Base-by-base conservation (phyloP, 1,140 invertebrate species). In the Achroia grisella region DNA sequence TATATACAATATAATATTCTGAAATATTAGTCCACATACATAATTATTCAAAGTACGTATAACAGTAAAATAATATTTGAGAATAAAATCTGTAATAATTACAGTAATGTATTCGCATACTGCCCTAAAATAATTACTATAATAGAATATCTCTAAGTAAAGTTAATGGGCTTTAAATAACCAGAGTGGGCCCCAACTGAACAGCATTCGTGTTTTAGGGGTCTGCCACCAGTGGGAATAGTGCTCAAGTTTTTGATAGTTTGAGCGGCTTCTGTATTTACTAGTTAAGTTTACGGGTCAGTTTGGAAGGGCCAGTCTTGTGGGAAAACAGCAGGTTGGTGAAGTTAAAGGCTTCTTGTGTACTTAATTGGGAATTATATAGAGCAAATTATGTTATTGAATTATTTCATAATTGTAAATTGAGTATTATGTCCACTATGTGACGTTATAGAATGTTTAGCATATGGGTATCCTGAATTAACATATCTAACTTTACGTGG, bases 191-290 rank as follows among this genome's bases (percentile, higher is more conserved):
- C 10, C 35, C 15, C 32, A 36, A 29, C 50, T 58, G 44, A 40
- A 34, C 50, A 40, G 58, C 46, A 45, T 60, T 68, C 68, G 71
- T 66, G 74, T 67, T 64, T 66, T 69, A 67, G 59, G 66, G 70
- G 67, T 71, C 63, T 64, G 62, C 59, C 64, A 58, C 71, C 64
- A 75, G 69, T 67, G 73, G 76, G 68, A 73, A 71, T 69, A 69
- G 67, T 68, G 59, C 62, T 69, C 60, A 76, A 76, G 78, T 82
- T 82, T 79, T 79, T 82, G 78, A 79, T 76, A 78, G 78, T 82
- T 79, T 65, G 66, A 71, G 56, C 62, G 74, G 66, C 62, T 75
- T 73, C 69, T 45, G 67, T 82, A 82, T 82, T 82, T 69, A 59
- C 66, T 64, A 39, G 47, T 45, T 47, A 56, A 71, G 71, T 59